phyloP scores from a whole-genome alignment of 2,888 invertebrate genomes.

The Caenorhabditis zanzibari region DNA sequence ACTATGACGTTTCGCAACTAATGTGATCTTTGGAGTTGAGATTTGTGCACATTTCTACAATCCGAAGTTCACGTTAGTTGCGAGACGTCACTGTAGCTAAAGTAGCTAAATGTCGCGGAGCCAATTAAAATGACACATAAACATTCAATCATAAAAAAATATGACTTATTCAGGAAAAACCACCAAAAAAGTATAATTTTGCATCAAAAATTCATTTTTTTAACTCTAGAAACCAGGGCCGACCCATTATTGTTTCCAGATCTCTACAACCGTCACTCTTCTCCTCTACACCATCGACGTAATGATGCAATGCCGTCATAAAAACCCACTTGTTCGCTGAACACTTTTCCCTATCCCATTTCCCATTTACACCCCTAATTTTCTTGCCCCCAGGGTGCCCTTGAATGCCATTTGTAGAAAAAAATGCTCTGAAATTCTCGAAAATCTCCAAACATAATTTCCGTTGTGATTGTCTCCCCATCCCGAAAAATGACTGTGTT shows the following conservation, averaged over 20 bases:
- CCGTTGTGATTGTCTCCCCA: slow-evolving; percentile 33
- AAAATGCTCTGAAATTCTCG: slow-evolving; percentile 10
- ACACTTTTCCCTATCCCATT: slow-evolving; percentile 8
- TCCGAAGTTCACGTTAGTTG: no score
- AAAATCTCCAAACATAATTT: slow-evolving; percentile 36
- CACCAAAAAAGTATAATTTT: no score
- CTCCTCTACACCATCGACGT: slow-evolving; percentile 67
- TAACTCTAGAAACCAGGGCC: no score
- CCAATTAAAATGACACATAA: no score
- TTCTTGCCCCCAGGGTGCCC: slow-evolving; percentile 48
- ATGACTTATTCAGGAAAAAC: no score
- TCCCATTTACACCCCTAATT: slow-evolving; percentile 3
- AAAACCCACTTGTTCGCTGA: slow-evolving; percentile 24
- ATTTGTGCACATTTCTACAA: no score
- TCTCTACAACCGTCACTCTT: slow-evolving; percentile 64
- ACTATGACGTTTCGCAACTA: no score
- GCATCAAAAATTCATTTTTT: no score
- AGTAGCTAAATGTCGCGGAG: no score
- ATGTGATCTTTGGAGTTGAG: no score
- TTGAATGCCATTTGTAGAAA: slow-evolving; percentile 26
- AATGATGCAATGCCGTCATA: slow-evolving; percentile 61
- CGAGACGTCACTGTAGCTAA: no score
- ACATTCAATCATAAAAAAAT: no score
- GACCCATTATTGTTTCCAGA: slow-evolving; percentile 66
- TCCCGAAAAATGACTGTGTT: slow-evolving; percentile 9